phyloP scores from a whole-genome alignment of 2,888 invertebrate genomes.

The Harpalus rubripes region DNA sequence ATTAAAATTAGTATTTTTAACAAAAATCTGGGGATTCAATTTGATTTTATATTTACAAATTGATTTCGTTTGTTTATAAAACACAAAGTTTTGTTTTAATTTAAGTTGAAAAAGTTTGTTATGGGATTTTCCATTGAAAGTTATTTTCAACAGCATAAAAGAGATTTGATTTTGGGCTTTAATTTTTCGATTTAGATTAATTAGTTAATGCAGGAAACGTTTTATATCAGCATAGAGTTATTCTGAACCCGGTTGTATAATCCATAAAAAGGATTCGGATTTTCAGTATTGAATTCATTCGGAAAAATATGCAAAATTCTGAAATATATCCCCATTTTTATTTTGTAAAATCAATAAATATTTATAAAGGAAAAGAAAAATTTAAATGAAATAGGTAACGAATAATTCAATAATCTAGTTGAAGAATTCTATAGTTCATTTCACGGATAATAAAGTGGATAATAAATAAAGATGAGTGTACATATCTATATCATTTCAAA shows the following conservation, averaged over 20 bases:
- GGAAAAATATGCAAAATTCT: too few relatives aligned
- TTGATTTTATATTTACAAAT: conserved; percentile 39
- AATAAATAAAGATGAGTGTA: too few relatives aligned
- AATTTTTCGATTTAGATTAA: conserved; percentile 21
- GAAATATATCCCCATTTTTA: neutral
- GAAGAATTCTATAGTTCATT: too few relatives aligned
- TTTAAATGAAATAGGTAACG: neutral
- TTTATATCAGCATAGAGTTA: neutral
- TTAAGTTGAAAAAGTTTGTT: conserved; percentile 35
- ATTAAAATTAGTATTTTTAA: conserved; percentile 27
- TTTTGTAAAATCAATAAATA: neutral
- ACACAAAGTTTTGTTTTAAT: conserved; percentile 47
- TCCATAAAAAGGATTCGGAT: too few relatives aligned
- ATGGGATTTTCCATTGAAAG: conserved; percentile 48
- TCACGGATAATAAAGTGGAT: too few relatives aligned
- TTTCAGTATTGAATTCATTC: neutral
- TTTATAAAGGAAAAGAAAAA: neutral
- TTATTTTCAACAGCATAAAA: conserved; percentile 28
- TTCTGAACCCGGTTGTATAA: too few relatives aligned
- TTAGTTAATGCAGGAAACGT: conserved; percentile 23
- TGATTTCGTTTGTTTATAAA: conserved; percentile 31
- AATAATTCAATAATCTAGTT: neutral
- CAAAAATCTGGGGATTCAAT: conserved; percentile 12
- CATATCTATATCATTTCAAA: too few relatives aligned
- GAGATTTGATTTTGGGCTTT: conserved; percentile 26